These are phyloP conservation scores for Scortum barcoo DNA, from an alignment of 2,113 vertebrate species.

Conservation along the genomic window DNA sequence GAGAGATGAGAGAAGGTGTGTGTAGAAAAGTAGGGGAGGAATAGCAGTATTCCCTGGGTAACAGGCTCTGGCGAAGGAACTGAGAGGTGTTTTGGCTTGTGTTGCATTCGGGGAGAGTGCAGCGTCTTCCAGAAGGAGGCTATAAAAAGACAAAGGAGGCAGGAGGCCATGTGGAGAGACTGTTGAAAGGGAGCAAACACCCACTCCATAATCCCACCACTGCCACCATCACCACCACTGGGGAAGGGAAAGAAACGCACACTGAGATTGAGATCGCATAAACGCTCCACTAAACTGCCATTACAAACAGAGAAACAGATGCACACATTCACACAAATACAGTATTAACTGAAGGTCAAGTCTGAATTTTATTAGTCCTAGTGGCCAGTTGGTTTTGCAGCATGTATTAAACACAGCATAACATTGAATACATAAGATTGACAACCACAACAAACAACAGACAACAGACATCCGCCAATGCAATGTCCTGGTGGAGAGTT, in stretches of 20 bases:
- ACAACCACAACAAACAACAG: constrained; percentile 39
- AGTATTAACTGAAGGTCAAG: constrained; percentile 15
- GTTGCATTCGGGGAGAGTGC: constrained; percentile 82
- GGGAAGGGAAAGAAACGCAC: constrained; percentile 48
- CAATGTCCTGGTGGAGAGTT: constrained; percentile 28
- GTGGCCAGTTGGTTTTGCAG: constrained; percentile 24
- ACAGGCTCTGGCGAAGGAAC: constrained; percentile 84
- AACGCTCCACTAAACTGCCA: constrained; percentile 48
- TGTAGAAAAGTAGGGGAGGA: constrained; percentile 80
- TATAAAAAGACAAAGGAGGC: constrained; percentile 88
- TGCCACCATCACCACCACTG: constrained; percentile 72
- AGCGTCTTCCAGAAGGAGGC: constrained; percentile 83
- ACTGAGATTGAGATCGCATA: constrained; percentile 55
- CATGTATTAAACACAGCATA: constrained; percentile 42
- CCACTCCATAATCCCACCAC: constrained; percentile 81
- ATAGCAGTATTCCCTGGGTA: constrained; percentile 80
- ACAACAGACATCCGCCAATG: constrained; percentile 27
- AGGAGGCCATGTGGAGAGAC: constrained; percentile 85
- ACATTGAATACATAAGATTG: constrained; percentile 34
- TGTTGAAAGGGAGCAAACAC: constrained; percentile 85
- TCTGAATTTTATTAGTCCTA: constrained; percentile 4
- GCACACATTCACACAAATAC: constrained; percentile 5
- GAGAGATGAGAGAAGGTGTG: constrained; percentile 79
- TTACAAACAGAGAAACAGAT: constrained; percentile 34
- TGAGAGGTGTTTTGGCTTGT: constrained; percentile 85